Evolutionary conservation across 2,797 vertebrate species (phyloP).

Genomic region (Coendou prehensilis): DNA sequence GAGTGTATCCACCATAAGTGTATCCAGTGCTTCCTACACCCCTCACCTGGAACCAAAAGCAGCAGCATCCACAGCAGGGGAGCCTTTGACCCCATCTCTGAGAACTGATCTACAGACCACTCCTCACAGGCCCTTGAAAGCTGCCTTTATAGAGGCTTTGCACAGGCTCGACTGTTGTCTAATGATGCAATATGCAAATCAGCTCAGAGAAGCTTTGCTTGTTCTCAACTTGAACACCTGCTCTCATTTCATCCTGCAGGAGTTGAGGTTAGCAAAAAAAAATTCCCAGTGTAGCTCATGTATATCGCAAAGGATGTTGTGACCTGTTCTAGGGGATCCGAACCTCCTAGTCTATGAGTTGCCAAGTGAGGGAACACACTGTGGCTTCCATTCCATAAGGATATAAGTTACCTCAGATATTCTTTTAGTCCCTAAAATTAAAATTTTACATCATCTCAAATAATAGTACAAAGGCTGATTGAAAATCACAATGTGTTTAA

Average conservation of each 20-base stretch:
- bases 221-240: neutral
- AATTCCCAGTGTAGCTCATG: neutral
- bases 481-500: neutral
- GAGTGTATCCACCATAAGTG: neutral
- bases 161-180: fast-evolving
- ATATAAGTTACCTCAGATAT: neutral
- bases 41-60: neutral
- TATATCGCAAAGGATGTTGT: neutral
- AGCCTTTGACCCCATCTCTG: neutral
- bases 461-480: neutral
- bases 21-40: fast-evolving
- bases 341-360: neutral
- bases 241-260: neutral
- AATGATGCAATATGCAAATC: neutral
- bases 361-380: fast-evolving
- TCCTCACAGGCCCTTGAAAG: neutral
- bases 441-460: neutral
- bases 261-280: fast-evolving
- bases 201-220: neutral
- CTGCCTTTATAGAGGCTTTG: neutral
- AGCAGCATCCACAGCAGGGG: neutral
- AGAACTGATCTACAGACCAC: neutral
- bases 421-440: neutral
- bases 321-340: neutral
- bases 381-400: fast-evolving